Evolutionary conservation across 35 echinoderm and acorn worm species (phyloP).

Genomic region (Stichopus chloronotus): DNA sequence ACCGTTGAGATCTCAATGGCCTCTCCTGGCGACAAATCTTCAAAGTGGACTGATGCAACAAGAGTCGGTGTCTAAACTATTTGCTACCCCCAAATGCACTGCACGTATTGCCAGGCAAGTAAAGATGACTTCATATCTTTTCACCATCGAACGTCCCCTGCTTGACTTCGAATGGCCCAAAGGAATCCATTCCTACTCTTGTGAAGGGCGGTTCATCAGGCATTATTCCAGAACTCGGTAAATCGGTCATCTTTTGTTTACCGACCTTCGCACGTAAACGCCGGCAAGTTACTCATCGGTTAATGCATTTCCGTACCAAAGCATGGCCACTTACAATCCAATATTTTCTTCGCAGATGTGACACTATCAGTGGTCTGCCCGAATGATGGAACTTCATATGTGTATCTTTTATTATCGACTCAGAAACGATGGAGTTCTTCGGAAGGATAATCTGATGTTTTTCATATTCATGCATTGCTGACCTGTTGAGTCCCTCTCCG

Average conservation of each 20-base stretch:
- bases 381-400: conserved; percentile 8
- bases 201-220: conserved; percentile 63
- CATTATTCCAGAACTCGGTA: conserved; percentile 26
- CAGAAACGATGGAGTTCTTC: conserved; percentile 38
- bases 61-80: too few relatives aligned
- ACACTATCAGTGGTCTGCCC: conserved; percentile 23
- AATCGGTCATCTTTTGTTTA: conserved; percentile 62
- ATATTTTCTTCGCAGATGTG: conserved; percentile 39
- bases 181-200: conserved; percentile 55
- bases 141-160: conserved; percentile 49
- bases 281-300: conserved; percentile 45
- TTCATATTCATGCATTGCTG: conserved; percentile 55
- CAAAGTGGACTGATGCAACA: too few relatives aligned
- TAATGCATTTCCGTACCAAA: conserved; percentile 35
- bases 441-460: conserved; percentile 71
- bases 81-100: conserved; percentile 64
- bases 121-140: conserved; percentile 64
- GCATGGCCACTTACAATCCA: conserved; percentile 47
- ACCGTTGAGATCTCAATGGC: too few relatives aligned
- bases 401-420: too few relatives aligned
- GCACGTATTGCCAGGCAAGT: conserved; percentile 65
- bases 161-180: conserved; percentile 74
- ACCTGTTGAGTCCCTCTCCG: conserved; percentile 60
- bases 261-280: background rate
- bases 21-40: too few relatives aligned